Base-by-base conservation (phyloP, 37 sponge, comb jelly and placozoan species). In the Axinella damicornis region DNA sequence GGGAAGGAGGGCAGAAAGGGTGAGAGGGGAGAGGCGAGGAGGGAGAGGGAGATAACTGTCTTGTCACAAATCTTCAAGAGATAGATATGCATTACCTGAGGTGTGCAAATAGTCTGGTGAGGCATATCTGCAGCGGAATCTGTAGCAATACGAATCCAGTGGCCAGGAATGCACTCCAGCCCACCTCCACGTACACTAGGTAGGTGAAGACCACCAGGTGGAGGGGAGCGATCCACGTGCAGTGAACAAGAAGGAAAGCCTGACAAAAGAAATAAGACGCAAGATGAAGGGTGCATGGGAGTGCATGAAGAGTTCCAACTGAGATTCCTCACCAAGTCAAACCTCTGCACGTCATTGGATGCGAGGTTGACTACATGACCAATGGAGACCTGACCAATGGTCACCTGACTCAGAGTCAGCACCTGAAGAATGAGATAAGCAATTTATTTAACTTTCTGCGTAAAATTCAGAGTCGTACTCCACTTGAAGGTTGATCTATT, bases 281-380 rank as follows among this genome's bases (percentile, higher is more conserved):
- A 1, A 55, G 27, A 46, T 18, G 39, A 13, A 18, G 39, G 38
- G 58, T 57, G 58, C 16, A 19, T 16, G 58, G 58, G 58, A 57
- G 18, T n/a, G n/a, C n/a, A n/a, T n/a, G n/a, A n/a, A n/a, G n/a
- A n/a, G 19, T 25, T 27, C 18, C 21, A 46, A 2, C 1, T 24
- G 0, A 35, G 16, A 61, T 46, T 71, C 18, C 83, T 71, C 18
- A 93, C 95, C 73, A 80, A 31, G 30, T 94, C 95, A 83, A 94
- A 81, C 71, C 95, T 54, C 71, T 94, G 91, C 21, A 94, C 95
- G 80, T 94, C 95, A 78, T 87, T 94, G 30, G 95, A 91, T 12
- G 89, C 88, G 0, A 94, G 74, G 54, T 94, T 94, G 66, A 94
- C 76, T n/a, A 94, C 70, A 31, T 88, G 87, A 22, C 95, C 95